Evolutionary conservation across 2,888 invertebrate species (phyloP).

Genomic region (Polymixis flavicincta): DNA sequence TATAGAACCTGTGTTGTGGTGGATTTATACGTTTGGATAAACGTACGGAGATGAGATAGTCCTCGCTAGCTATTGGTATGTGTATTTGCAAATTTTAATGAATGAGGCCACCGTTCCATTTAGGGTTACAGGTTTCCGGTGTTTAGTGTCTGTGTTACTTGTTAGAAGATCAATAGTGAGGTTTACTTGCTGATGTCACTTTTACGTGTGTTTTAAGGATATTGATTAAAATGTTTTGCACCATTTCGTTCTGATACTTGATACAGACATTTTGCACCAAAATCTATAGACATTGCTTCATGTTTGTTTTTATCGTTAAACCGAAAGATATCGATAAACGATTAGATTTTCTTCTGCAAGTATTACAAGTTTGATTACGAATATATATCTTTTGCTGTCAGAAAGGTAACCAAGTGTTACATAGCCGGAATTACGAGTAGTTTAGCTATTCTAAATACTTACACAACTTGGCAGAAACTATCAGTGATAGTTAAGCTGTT

Average conservation of each 20-base stretch:
- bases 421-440: not conserved
- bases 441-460: not conserved
- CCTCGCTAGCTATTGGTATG: slow-evolving; percentile 78
- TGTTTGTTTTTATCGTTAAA: slow-evolving; percentile 46
- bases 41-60: slow-evolving; percentile 85
- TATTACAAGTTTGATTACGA: not conserved
- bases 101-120: slow-evolving; percentile 54
- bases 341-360: slow-evolving; percentile 8
- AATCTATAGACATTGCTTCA: slow-evolving; percentile 21
- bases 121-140: slow-evolving; percentile 70
- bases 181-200: slow-evolving; percentile 80
- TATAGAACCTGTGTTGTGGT: slow-evolving; percentile 77
- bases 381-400: not conserved
- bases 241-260: slow-evolving; percentile 14
- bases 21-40: slow-evolving; percentile 76
- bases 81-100: slow-evolving; percentile 57
- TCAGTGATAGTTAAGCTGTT: not conserved
- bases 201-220: slow-evolving; percentile 49
- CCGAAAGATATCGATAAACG: slow-evolving; percentile 35
- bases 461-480: slow-evolving; percentile 19
- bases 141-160: slow-evolving; percentile 67
- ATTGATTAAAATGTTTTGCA: slow-evolving; percentile 35
- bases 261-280: slow-evolving; percentile 25
- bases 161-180: slow-evolving; percentile 79
- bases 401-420: not conserved